Evolutionary conservation across 2,113 vertebrate species (phyloP).

Genomic region (Cyrtonyx montezumae): DNA sequence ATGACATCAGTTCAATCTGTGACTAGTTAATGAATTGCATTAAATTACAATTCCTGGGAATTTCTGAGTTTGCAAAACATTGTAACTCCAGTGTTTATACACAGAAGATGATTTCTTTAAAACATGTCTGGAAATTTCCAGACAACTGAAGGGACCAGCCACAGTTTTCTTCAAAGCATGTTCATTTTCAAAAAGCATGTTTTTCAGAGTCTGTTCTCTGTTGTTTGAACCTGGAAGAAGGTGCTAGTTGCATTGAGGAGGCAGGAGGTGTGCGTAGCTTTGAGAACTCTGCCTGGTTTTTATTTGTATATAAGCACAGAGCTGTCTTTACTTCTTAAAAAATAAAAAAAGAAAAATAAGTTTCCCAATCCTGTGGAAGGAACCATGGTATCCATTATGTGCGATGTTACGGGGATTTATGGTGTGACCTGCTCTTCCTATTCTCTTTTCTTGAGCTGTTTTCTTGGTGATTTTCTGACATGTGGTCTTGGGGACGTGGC

Average conservation of each 20-base stretch:
- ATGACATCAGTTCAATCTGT: constrained; percentile 7
- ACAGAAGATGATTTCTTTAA: background rate
- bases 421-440: background rate
- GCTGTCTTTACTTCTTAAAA: background rate
- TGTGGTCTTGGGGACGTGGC: background rate
- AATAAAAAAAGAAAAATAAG: background rate
- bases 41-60: constrained; percentile 3
- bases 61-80: background rate
- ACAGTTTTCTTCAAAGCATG: background rate
- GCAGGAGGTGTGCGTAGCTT: background rate
- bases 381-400: background rate
- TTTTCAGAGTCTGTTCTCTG: background rate
- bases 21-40: background rate
- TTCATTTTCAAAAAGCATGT: background rate
- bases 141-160: background rate
- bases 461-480: background rate
- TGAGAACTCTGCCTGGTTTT: background rate
- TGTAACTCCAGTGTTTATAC: background rate
- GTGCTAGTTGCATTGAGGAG: background rate
- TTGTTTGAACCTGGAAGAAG: background rate
- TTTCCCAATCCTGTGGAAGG: background rate
- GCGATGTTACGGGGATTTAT: background rate
- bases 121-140: background rate
- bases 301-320: background rate
- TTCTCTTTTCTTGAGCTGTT: background rate